Evolutionary conservation across 23 tunicate genomes (phyloP), one percentile per base, ranked within the genome.

Genomic region (Ciona savignyi): DNA sequence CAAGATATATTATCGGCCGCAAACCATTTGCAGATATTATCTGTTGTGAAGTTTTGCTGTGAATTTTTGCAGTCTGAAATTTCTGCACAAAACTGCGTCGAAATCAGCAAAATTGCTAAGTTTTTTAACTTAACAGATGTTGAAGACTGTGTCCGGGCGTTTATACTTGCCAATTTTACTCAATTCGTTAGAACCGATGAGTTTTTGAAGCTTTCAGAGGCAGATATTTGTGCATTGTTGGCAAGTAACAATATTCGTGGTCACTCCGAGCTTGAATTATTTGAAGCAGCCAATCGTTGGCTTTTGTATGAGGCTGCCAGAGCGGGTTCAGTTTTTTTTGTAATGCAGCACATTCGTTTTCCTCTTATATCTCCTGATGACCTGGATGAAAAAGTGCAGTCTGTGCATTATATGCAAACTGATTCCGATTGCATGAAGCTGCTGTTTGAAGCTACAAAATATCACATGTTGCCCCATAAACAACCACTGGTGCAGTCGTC

Each of bases 381-480:
- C 48, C 70, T 93, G 21, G 98, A 93, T 61, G 98, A 93, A 79
- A 82, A 77, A 77, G 98, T 93, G 0, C 95, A 93, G 48, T 62
- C 87, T 23, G 74, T 81, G 33, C 61, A 60, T 63, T 93, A 77
- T 83, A 93, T 93, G 98, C 93, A 93, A 69, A 83, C 77, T 30
- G 80, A 89, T 61, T 69, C 96, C 23, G 95, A 86, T 29, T 93
- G 98, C 61, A 80, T 93, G 82, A 89, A 86, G 60, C 75, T 93
- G 1, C 66, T 93, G 30, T 78, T 93, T 34, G 98, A 93, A 82
- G 98, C 98, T 0, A 77, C 95, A 2, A 86, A 80, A 25, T 93
- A 93, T 70, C 98, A 93, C 78, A 93, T 93, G 98, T 75, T 93
- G 51, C 98, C 98, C 32, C 74, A 82, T 63, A 93, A 93, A 68